Base-by-base conservation (phyloP, 2,888 invertebrate species). In the Parthenolecanium corni region DNA sequence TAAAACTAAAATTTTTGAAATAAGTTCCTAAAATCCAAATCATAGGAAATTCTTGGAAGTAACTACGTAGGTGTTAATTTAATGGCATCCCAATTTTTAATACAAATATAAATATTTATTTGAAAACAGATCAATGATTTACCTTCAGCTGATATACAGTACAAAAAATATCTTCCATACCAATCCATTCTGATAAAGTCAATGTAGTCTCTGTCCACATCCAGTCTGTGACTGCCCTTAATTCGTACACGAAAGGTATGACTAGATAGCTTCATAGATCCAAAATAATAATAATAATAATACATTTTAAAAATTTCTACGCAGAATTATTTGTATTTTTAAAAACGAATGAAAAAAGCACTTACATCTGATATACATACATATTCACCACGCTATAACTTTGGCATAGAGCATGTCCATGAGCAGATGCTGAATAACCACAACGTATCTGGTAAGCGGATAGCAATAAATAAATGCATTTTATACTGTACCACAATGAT, bases 391-490 rank as follows among this genome's bases (percentile, higher is more conserved):
- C 24, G 31, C 47, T 64, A 44, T 66, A 65, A 14, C 49, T 62
- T 38, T 66, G 64, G 51, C 64, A 64, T 31, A 67, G 36, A 31
- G 65, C 65, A 24, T 65, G 61, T 18, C 63, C 66, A 6, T 62
- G 49, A 4, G 64, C 54, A 5, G 49, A 62, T 20, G 46, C 36
- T 12, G 64, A 38, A 38, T 65, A 67, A 25, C 67, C 67, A 14
- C 38, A 18, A n/a, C 67, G 61, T 25, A 67, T 62, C 49, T 66
- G 65, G 38, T 66, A 66, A 1, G 67, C 65, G 24, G 66, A 67
- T 11, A 67, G 44, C 42, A 64, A 21, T 31, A 67, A 66, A 20
- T 66, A 67, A 9, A 58, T 2, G 20, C 53, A 65, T 12, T 58
- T 44, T n/a, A 46, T 38, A 52, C 31, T 40, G 1, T 44, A 52